These are phyloP conservation scores for Gobius niger DNA, from an alignment of 2,113 vertebrate species.

Conservation along the genomic window DNA sequence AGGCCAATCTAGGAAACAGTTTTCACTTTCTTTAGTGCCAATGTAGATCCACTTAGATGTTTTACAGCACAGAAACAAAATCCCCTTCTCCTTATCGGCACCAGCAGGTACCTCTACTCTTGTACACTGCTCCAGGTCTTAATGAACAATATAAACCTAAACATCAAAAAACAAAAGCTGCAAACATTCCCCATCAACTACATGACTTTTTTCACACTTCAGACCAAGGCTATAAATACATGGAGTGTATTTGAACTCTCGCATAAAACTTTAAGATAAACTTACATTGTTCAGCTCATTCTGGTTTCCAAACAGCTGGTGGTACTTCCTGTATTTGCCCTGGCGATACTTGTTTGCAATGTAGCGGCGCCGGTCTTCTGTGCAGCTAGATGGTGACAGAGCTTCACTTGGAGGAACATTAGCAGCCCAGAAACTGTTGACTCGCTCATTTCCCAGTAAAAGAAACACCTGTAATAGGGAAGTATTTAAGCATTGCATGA, in stretches of 20 bases:
- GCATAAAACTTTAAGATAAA: neutral
- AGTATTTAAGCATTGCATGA: neutral
- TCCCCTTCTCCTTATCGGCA: no score
- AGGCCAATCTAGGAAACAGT: neutral
- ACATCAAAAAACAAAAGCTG: no score
- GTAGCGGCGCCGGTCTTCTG: conserved; percentile 78
- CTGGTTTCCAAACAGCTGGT: conserved; percentile 90
- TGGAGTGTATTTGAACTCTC: neutral
- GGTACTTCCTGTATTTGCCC: conserved; percentile 93
- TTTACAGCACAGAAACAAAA: no score
- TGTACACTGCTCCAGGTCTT: no score
- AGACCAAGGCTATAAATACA: neutral
- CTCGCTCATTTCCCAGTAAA: conserved; percentile 80
- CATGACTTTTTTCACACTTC: neutral
- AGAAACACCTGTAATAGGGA: conserved; percentile 81
- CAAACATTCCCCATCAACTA: neutral
- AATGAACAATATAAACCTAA: no score
- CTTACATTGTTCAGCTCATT: conserved; percentile 89
- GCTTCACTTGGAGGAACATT: conserved; percentile 93
- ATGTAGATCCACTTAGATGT: neutral
- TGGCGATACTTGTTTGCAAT: conserved; percentile 89
- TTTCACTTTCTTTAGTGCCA: neutral
- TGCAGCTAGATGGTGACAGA: conserved; percentile 76
- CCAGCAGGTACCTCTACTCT: no score
- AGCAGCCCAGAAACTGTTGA: conserved; percentile 92